Conservation (phyloP, 2,113 vertebrate species). For the Heloderma charlesbogerti region DNA sequence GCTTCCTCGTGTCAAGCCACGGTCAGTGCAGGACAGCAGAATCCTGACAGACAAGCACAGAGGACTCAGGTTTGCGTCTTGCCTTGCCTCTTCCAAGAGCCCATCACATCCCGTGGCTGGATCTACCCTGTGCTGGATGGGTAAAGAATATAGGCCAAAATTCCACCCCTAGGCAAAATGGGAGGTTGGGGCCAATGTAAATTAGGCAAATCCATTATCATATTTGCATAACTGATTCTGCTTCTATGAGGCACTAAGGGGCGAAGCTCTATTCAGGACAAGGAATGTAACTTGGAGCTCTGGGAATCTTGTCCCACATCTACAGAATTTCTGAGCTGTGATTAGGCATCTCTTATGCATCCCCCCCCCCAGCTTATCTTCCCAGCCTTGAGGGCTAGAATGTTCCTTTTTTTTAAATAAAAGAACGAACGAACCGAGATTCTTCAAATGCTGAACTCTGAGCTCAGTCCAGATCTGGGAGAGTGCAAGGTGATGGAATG, state of each 20-base stretch:
- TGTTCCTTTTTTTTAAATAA: not conserved
- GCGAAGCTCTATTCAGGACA: not conserved
- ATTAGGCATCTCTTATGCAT: too few species aligned
- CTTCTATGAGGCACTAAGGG: not conserved
- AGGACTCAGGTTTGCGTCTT: not conserved
- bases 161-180: not conserved
- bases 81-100: too few species aligned
- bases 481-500: fast-evolving
- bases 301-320: not conserved
- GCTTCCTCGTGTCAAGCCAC: too few species aligned
- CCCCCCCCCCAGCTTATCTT: too few species aligned
- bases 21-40: too few species aligned
- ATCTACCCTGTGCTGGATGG: not conserved
- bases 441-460: not conserved
- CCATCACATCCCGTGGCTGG: not conserved
- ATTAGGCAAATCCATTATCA: not conserved
- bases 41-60: too few species aligned
- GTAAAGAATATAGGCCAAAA: not conserved
- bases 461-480: not conserved
- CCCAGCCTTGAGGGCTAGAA: too few species aligned
- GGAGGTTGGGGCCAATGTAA: not conserved
- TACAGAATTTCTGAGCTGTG: not conserved
- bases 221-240: not conserved
- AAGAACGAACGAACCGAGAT: not conserved
- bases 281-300: not conserved